These are phyloP conservation scores for Rhimphoctona megacephalus DNA, from an alignment of 2,888 invertebrate genomes.

Conservation along the genomic window DNA sequence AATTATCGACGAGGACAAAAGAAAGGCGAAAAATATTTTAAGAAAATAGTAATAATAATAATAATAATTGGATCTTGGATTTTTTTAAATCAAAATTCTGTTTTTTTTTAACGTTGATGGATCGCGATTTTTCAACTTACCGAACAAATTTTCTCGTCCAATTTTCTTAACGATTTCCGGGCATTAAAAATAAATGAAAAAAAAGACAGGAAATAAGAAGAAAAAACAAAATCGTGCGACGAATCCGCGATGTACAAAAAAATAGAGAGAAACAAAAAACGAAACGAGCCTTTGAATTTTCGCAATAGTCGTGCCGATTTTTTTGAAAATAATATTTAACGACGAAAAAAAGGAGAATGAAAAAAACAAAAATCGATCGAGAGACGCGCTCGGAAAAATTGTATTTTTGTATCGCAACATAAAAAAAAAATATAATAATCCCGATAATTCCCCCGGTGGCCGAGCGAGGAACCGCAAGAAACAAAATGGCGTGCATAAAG, in stretches of 20 bases:
- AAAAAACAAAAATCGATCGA: not conserved
- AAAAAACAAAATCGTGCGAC: not conserved
- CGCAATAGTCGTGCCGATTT: not conserved
- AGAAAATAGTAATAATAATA: not conserved
- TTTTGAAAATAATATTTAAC: not conserved
- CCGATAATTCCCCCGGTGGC: not conserved
- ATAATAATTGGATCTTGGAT: not conserved
- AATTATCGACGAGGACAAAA: not conserved
- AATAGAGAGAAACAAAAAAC: not conserved
- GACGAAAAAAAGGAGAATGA: not conserved
- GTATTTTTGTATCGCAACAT: constrained; percentile 61
- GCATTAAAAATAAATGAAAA: not conserved
- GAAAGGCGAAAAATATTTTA: constrained; percentile 14
- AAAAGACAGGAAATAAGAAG: not conserved
- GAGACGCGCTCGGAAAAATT: not conserved
- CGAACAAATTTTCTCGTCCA: not conserved
- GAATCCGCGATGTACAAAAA: not conserved
- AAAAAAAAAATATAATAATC: not conserved
- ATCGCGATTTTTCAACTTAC: not conserved
- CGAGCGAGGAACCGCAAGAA: not conserved
- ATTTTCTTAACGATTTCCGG: not conserved
- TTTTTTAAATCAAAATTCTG: not conserved
- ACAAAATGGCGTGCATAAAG: constrained; percentile 22
- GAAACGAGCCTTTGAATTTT: not conserved
- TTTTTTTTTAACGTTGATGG: not conserved